Conservation (phyloP, 2,888 invertebrate genomes). For the Diaperis boleti region DNA sequence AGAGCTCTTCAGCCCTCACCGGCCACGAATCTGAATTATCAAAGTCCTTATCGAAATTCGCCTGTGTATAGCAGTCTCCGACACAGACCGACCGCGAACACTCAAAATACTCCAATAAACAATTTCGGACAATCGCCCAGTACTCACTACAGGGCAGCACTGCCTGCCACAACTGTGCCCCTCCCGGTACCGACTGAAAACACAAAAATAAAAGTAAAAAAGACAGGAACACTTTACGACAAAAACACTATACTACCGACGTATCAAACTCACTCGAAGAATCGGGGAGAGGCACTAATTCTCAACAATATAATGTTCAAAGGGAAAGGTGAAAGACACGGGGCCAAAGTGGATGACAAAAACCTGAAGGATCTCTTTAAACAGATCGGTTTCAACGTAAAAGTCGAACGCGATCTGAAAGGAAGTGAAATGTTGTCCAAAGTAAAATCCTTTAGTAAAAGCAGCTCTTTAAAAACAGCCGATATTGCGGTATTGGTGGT, state of each 20-base stretch:
- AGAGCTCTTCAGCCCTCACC: too few species aligned
- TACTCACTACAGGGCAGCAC: background rate
- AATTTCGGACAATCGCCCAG: background rate
- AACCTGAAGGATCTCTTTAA: conserved; percentile 72
- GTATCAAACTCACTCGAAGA: conserved; percentile 55
- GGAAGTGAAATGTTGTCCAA: conserved; percentile 63
- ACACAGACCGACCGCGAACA: too few species aligned
- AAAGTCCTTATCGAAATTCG: conserved; percentile 18
- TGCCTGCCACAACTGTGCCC: background rate
- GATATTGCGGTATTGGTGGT: conserved; percentile 76
- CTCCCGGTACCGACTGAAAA: background rate
- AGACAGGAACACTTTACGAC: conserved; percentile 32
- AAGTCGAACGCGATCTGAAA: conserved; percentile 65
- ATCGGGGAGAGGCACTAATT: conserved; percentile 57
- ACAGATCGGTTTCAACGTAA: conserved; percentile 71
- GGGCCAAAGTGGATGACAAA: conserved; percentile 72
- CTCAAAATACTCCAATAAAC: background rate
- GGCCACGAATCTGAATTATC: conserved; percentile 24
- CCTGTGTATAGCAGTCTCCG: conserved; percentile 6
- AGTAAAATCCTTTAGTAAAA: conserved; percentile 62
- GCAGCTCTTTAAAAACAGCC: conserved; percentile 65
- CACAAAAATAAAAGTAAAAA: conserved; percentile 24
- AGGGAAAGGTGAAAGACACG: conserved; percentile 63
- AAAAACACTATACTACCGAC: conserved; percentile 49
- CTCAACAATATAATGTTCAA: conserved; percentile 63